A percentile compares a stretch with the other conserved stretches of the same genome.
phyloP scores from a whole-genome alignment of 2,113 vertebrate species.

The Poeciliopsis occidentalis region DNA sequence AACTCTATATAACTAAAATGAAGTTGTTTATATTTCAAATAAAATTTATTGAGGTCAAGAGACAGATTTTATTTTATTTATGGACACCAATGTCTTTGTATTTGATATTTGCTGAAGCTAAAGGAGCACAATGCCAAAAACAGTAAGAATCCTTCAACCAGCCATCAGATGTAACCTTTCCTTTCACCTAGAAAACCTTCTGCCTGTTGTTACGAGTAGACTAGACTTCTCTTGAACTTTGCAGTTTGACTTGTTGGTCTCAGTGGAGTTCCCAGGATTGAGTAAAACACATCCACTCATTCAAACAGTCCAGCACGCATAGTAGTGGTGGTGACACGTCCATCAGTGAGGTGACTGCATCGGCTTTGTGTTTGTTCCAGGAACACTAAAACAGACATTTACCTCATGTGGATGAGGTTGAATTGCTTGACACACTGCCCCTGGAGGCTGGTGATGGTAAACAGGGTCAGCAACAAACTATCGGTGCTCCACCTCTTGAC shows the following conservation, averaged over 20 bases:
- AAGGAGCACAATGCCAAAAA: conserved; percentile 33
- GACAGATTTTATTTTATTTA: not conserved
- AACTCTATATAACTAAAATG: not conserved
- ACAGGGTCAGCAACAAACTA: conserved; percentile 42
- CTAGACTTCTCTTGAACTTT: conserved; percentile 24
- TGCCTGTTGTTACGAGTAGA: conserved; percentile 11
- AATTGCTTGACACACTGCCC: conserved; percentile 36
- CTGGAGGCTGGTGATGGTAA: conserved; percentile 17
- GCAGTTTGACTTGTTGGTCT: conserved; percentile 17
- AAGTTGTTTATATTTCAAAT: not conserved
- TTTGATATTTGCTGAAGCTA: not conserved
- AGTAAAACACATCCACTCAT: conserved; percentile 1
- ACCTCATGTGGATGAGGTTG: conserved; percentile 27
- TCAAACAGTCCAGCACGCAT: not conserved
- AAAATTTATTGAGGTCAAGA: not conserved
- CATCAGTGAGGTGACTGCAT: conserved; percentile 5
- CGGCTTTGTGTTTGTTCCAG: conserved; percentile 1
- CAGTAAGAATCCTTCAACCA: conserved; percentile 31
- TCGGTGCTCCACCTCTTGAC: conserved; percentile 47
- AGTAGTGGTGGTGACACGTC: conserved; percentile 1
- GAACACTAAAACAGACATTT: conserved; percentile 33
- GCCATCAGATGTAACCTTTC: conserved; percentile 5
- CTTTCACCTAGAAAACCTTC: conserved; percentile 6
- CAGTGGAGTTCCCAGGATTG: not conserved
- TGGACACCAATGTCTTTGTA: not conserved